Evolutionary conservation across 2,113 vertebrate species (phyloP), one percentile per base, ranked within the genome.

Genomic region (Girardinichthys multiradiatus): DNA sequence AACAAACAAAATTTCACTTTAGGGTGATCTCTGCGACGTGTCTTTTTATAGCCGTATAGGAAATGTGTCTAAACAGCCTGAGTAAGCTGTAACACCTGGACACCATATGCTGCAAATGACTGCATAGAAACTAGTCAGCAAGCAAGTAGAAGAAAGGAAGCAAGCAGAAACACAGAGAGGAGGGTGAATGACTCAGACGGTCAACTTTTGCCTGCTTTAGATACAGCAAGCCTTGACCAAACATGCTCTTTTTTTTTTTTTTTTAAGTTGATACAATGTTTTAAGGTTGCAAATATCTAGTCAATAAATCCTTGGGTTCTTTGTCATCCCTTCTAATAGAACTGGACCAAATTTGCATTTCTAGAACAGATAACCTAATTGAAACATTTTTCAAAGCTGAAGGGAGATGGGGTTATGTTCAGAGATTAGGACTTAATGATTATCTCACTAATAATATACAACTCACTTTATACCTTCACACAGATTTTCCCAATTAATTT

Each of bases 41-140:
- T 59, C 57, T 59, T 65, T 4, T 48, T 70, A 37, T 65, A 67
- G 24, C 63, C 15, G 30, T 58, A 59, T 57, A 59, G 30, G 51
- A 61, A 39, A 70, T 70, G 68, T 59, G 35, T 42, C 57, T 65
- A 37, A 62, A 61, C 57, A 39, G 21, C 17, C 61, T 35, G 24
- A 69, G 48, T 64, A 27, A 59, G n/a, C 35, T 74, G 26, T 27
- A 78, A 62, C 26, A 57, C 14, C 75, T 64, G 61, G 61, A 70
- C 37, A 70, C 29, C 5, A 31, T 26, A 72, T 63, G 39, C 68
- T 60, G 33, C 33, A 60, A 39, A 13, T 59, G 68, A 60, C 33
- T 60, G 57, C 26, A 24, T 42, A 59, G n/a, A 39, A 39, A 70
- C 33, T 42, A 37, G 26, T 37, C 51, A 39, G 31, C 31, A 37